Evolutionary conservation across 1,140 invertebrate species (phyloP).

Genomic region (Contarinia nasturtii): DNA sequence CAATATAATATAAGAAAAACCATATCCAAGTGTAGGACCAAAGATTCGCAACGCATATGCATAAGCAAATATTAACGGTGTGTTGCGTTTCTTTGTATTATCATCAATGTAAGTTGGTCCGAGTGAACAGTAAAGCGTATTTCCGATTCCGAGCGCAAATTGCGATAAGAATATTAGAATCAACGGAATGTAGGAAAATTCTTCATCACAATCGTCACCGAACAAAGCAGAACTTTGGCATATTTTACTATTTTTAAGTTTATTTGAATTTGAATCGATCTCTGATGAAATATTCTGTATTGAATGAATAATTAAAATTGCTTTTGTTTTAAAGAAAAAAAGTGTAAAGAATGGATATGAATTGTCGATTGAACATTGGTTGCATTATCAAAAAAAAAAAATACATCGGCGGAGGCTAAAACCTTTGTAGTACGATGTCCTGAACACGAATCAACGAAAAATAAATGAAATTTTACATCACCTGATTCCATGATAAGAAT

Average conservation of each 20-base stretch:
- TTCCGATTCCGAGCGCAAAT: constrained; percentile 40
- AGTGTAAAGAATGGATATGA: not conserved
- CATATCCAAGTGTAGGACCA: constrained; percentile 20
- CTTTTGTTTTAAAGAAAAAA: not conserved
- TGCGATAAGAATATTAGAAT: constrained; percentile 38
- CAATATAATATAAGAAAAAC: constrained; percentile 31
- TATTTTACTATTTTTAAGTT: not conserved
- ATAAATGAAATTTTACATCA: too few species aligned
- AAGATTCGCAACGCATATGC: constrained; percentile 14
- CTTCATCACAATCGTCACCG: constrained; percentile 11
- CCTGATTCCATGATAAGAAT: constrained; percentile 4
- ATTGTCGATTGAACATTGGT: too few species aligned
- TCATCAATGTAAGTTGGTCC: constrained; percentile 43
- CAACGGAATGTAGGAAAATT: constrained; percentile 26
- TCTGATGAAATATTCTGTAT: constrained; percentile 1
- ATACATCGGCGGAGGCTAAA: too few species aligned
- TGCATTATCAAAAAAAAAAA: too few species aligned
- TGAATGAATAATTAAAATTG: not conserved
- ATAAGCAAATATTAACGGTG: constrained; percentile 29
- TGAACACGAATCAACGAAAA: too few species aligned
- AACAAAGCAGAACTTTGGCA: not conserved
- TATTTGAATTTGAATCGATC: not conserved
- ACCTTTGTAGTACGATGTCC: too few species aligned
- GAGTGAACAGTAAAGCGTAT: constrained; percentile 36
- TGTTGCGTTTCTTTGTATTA: constrained; percentile 37